Base-by-base conservation (phyloP, 2,888 invertebrate species). In the Scaptomyza tumidula region DNA sequence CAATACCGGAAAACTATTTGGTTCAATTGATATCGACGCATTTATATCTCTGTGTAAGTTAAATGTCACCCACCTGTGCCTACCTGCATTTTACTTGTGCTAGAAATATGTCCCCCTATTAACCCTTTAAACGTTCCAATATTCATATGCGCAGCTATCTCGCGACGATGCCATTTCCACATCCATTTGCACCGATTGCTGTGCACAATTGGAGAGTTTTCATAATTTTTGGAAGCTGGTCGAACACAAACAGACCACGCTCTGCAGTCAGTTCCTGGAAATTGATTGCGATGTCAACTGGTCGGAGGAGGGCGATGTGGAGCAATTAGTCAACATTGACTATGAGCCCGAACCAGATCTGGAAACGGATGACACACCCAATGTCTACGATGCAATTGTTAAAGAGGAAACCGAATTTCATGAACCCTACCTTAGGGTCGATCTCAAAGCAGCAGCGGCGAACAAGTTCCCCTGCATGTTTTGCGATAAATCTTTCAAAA, bases 401-500 rank as follows among this genome's bases (percentile, higher is more conserved):
- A 74, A 63, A 50, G 72, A 73, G 0, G 72, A 71, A 61, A 57
- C 71, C 63, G 81, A 75, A 55, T 80, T 77, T 57, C 61, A 76
- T n/a, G 63, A 75, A n/a, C 49, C 70, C 14, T 72, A 78, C 57
- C 68, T 77, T 10, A 76, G 73, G 50, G 70, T 63, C 35, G 75
- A 66, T 67, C 19, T 64, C 63, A 56, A 59, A 41, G 49, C 60
- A 39, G 35, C 53, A 11, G 63, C 67, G 6, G 64, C 70, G 13
- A 66, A 76, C 46, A 86, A 83, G 52, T 83, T 88, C 48, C 78
- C 75, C 7, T 89, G 90, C 59, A 83, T 85, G 68, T 89, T 86
- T 39, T 90, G 88, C 58, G 90, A 89, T 4, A 88, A 88, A 27
- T 80, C 89, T 5, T 88, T 88, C 33, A 89, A 89, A 48, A 90